Percentiles rank a stretch among this genome's conserved stretches.
These are phyloP conservation scores for Entomobrya proxima DNA, from an alignment of 2,888 invertebrate genomes.

Conservation along the genomic window DNA sequence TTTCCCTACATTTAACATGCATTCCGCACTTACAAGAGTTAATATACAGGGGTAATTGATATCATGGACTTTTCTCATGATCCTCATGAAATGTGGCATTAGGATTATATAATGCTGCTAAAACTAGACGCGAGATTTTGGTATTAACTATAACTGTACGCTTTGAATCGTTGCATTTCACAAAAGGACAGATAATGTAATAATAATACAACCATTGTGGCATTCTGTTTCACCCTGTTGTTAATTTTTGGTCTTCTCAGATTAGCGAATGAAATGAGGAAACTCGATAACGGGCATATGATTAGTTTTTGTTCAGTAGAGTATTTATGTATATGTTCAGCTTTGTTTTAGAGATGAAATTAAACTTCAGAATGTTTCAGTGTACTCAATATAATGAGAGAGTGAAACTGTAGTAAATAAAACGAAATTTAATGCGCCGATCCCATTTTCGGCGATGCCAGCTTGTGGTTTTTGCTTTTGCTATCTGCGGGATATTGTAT, in stretches of 20 bases:
- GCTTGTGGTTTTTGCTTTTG: constrained; percentile 41
- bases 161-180: neutral
- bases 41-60: constrained; percentile 4
- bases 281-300: constrained; percentile 19
- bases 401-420: neutral
- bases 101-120: constrained; percentile 1
- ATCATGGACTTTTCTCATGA: constrained; percentile 4
- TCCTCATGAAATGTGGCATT: neutral
- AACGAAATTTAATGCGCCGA: constrained; percentile 26
- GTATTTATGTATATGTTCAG: neutral
- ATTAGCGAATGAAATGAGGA: neutral
- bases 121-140: neutral
- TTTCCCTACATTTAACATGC: neutral
- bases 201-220: no score
- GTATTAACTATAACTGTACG: neutral
- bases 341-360: neutral
- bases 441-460: constrained; percentile 1
- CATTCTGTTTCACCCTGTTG: neutral
- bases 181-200: neutral
- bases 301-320: no score
- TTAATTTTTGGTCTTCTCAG: constrained; percentile 11
- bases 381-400: neutral
- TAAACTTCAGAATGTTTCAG: neutral
- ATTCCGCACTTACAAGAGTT: neutral
- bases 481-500: constrained; percentile 3